Conservation (phyloP, 2,113 vertebrate genomes). For the Rhinolophus ferrumequinum region DNA sequence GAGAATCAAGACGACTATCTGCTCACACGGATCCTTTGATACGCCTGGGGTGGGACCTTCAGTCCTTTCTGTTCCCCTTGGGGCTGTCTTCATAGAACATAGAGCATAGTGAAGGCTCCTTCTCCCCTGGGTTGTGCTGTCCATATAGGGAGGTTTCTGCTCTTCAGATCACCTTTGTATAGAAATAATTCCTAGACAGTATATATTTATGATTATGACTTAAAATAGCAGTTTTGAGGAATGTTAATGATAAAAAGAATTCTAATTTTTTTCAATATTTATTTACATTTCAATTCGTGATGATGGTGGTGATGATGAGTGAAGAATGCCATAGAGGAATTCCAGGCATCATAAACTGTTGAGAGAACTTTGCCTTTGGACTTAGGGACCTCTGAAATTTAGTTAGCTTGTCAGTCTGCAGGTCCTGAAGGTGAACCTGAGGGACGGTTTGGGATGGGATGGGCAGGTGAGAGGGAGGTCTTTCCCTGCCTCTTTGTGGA, state of each 20-base stretch:
- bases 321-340: background rate
- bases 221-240: constrained; percentile 12
- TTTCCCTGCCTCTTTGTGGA: background rate
- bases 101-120: background rate
- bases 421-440: background rate
- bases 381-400: background rate
- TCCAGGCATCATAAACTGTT: background rate
- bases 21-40: background rate
- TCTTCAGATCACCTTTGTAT: background rate
- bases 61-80: background rate
- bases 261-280: background rate
- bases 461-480: background rate
- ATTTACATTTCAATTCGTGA: background rate
- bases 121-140: background rate
- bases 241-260: background rate
- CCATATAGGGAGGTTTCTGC: background rate
- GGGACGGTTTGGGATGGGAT: background rate
- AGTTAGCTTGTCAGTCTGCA: background rate
- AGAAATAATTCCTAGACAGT: background rate
- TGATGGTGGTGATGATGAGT: background rate
- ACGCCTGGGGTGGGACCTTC: background rate
- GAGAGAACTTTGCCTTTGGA: background rate
- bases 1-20: background rate
- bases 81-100: background rate
- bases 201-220: background rate